Percentiles rank a stretch among this genome's conserved stretches.
Evolutionary conservation across 2,888 invertebrate species (phyloP).

Genomic region (Pammene aurita): DNA sequence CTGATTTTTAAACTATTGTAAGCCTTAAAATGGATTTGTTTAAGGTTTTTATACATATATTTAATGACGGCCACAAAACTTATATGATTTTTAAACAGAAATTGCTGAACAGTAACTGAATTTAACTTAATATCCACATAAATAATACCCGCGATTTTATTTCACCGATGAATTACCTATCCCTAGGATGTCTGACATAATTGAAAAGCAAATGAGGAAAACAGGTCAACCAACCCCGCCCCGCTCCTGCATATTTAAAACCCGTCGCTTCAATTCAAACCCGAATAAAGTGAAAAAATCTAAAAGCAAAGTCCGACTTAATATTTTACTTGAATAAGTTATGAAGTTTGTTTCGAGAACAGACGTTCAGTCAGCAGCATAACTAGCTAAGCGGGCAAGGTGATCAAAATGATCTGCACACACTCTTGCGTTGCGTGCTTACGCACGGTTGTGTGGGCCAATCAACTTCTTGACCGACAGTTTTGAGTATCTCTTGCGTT

Average conservation of each 20-base stretch:
- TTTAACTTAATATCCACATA: not conserved
- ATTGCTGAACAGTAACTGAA: not conserved
- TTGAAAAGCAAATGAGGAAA: constrained; percentile 33
- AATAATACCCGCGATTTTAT: constrained; percentile 3
- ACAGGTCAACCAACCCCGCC: constrained; percentile 20
- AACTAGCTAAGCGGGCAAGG: too few relatives aligned
- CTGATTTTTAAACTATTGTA: too few relatives aligned
- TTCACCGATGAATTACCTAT: constrained; percentile 4
- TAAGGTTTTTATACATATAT: too few relatives aligned
- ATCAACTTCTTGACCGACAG: too few relatives aligned
- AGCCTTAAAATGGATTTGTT: too few relatives aligned
- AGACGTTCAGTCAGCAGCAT: not conserved
- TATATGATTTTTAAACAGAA: too few relatives aligned
- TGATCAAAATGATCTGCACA: too few relatives aligned
- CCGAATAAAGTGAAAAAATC: constrained; percentile 8
- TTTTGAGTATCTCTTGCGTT: too few relatives aligned
- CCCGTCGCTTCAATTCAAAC: constrained; percentile 19
- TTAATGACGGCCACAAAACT: too few relatives aligned
- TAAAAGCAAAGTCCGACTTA: constrained; percentile 3
- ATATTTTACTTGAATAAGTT: constrained; percentile 20
- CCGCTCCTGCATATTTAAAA: constrained; percentile 28
- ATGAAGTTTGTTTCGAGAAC: not conserved
- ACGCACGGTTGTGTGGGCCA: too few relatives aligned
- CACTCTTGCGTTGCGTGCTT: too few relatives aligned
- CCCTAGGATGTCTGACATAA: constrained; percentile 14